These are phyloP conservation scores for Tragulus kanchil DNA, from an alignment of 2,113 vertebrate species.

Conservation along the genomic window DNA sequence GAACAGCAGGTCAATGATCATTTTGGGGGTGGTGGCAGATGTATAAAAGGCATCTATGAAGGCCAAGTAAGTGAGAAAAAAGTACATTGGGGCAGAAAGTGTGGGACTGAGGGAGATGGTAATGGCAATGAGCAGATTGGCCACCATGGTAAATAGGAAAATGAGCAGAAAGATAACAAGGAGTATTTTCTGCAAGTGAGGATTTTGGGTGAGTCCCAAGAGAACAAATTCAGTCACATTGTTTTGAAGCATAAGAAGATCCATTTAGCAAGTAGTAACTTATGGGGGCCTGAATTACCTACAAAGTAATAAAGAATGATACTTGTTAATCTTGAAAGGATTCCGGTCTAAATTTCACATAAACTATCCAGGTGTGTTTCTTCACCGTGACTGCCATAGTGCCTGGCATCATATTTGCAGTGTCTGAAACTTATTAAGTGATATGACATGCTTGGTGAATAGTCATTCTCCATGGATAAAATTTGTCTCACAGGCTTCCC, in stretches of 20 bases:
- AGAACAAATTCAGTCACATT: background rate
- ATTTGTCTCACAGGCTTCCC: background rate
- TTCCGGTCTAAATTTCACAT: background rate
- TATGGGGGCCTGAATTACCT: background rate
- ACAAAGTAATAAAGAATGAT: background rate
- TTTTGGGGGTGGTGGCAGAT: slow-evolving; percentile 75
- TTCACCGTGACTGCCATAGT: fast-evolving
- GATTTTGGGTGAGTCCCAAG: background rate
- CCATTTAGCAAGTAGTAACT: background rate
- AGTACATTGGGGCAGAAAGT: slow-evolving; percentile 76
- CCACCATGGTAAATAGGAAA: background rate
- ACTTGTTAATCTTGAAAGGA: background rate
- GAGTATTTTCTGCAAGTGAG: background rate
- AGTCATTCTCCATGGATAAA: background rate
- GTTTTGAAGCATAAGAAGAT: background rate
- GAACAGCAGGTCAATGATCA: slow-evolving; percentile 65
- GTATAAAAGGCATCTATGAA: slow-evolving; percentile 80
- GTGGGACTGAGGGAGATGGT: slow-evolving; percentile 54
- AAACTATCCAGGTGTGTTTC: background rate
- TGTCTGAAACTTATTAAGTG: background rate
- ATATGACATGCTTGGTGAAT: background rate
- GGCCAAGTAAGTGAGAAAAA: slow-evolving; percentile 79
- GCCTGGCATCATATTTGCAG: background rate
- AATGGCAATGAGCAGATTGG: background rate
- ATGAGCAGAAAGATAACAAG: background rate